Conservation (phyloP, 2,888 invertebrate genomes). For the Stegophylla sp. region DNA sequence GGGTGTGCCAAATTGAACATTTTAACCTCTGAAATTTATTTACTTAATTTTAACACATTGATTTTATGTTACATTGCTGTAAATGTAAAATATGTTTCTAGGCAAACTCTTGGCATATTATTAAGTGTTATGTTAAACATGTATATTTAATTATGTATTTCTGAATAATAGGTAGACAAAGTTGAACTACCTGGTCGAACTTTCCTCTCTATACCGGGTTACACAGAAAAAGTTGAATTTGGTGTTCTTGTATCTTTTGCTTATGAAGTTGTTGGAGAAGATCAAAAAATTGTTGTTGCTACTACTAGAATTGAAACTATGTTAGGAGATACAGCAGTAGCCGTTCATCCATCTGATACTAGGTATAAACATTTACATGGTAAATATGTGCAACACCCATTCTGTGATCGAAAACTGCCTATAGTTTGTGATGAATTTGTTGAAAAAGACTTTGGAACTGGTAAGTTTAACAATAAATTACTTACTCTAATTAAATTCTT, state of each 20-base stretch:
- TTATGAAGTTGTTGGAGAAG: conserved; percentile 77
- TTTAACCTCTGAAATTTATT: background rate
- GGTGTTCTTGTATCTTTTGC: conserved; percentile 92
- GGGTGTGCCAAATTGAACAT: too few species aligned
- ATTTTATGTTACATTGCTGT: background rate
- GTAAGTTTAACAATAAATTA: conserved; percentile 65
- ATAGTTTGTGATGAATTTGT: conserved; percentile 93
- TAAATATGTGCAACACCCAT: conserved; percentile 85
- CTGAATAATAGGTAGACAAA: conserved; percentile 78
- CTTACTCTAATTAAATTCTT: background rate
- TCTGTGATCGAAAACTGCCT: conserved; percentile 81
- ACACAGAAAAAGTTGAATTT: conserved; percentile 88
- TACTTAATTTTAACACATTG: too few species aligned
- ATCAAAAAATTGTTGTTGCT: conserved; percentile 87
- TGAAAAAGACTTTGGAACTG: conserved; percentile 94
- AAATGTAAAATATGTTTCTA: too few species aligned
- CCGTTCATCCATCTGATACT: conserved; percentile 92
- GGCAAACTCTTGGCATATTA: too few species aligned
- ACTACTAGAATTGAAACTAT: conserved; percentile 99
- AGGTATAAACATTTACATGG: conserved; percentile 86
- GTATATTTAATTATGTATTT: conserved; percentile 1
- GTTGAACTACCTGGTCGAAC: conserved; percentile 86
- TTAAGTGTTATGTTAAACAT: too few species aligned
- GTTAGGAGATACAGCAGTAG: conserved; percentile 95
- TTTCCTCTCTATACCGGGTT: conserved; percentile 86